Base-by-base conservation (phyloP, 1,140 invertebrate species). In the Agraylea sexmaculata region DNA sequence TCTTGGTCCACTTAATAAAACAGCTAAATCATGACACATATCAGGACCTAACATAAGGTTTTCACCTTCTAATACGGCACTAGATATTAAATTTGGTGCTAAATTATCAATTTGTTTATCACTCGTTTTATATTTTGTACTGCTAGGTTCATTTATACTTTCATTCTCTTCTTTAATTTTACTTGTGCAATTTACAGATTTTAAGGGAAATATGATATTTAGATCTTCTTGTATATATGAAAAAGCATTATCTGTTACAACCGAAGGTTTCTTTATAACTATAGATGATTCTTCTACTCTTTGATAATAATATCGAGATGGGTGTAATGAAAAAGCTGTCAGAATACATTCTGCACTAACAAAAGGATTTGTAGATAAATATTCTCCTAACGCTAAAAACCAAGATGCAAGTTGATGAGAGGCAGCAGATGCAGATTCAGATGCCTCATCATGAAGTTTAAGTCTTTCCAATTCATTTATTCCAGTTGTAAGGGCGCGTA, bases 381-480 rank as follows among this genome's bases (percentile, higher is more conserved):
- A 23, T 2, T 49, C 34, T 2, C 57, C 62, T 23, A 67, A 51
- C 32, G 58, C 53, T 0, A 50, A 51, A 50, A 67, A 64, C 64
- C 64, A 67, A 22, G 45, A 37, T 11, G 56, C 46, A 8, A 67
- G 41, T 1, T 50, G 57, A 37, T 60, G 46, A 0, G 31, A 39
- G 35, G 15, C 57, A 51, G 2, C 60, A 52, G 22, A 33, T 7
- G 21, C 16, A 12, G 8, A 23, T 2, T 16, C 39, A 10, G 30
- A 20, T 10, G 59, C 57, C 1, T 55, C 31, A 34, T 55, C 55
- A 56, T 62, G 48, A 23, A 64, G 41, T 57, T 83, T 83, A 23
- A 75, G 71, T 42, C 66, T 71, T 53, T 84, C 79, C 49, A 84
- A 52, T 52, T 78, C 75, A 50, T 84, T 86, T 71, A 83, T 78